phyloP scores from a whole-genome alignment of 2,113 vertebrate species.

The Calonectris borealis region DNA sequence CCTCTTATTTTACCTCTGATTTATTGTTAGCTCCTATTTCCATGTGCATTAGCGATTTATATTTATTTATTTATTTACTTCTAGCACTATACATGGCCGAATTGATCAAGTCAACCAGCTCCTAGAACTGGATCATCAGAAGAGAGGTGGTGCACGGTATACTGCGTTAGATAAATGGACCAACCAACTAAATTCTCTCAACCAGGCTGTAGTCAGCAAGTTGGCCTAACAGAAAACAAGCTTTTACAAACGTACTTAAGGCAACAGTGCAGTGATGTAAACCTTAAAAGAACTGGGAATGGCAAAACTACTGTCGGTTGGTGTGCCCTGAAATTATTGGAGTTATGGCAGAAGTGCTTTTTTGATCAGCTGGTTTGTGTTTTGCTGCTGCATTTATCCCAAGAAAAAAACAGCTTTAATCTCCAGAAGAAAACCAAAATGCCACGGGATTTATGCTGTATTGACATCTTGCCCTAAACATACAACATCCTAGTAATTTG shows the following conservation, averaged over 20 bases:
- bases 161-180: slow-evolving; percentile 99
- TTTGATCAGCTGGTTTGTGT: slow-evolving; percentile 87
- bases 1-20: not conserved
- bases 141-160: slow-evolving; percentile 96
- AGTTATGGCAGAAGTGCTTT: slow-evolving; percentile 85
- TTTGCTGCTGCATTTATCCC: slow-evolving; percentile 88
- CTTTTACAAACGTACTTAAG: slow-evolving; percentile 72
- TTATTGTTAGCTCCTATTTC: not conserved
- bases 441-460: slow-evolving; percentile 83
- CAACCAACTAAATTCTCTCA: slow-evolving; percentile 99
- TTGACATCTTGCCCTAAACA: slow-evolving; percentile 82
- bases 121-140: slow-evolving; percentile 98
- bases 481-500: slow-evolving; percentile 79
- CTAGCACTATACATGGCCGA: slow-evolving; percentile 95
- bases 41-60: not conserved
- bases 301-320: slow-evolving; percentile 84
- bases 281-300: slow-evolving; percentile 82
- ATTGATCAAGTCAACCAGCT: slow-evolving; percentile 97
- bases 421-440: slow-evolving; percentile 89
- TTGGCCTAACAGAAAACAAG: slow-evolving; percentile 87
- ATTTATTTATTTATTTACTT: slow-evolving; percentile 21
- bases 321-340: slow-evolving; percentile 83
- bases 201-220: slow-evolving; percentile 99
- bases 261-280: slow-evolving; percentile 80
- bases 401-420: slow-evolving; percentile 90